Evolutionary conservation across 2,888 invertebrate species (phyloP).

Genomic region (Heliothis peltigera): DNA sequence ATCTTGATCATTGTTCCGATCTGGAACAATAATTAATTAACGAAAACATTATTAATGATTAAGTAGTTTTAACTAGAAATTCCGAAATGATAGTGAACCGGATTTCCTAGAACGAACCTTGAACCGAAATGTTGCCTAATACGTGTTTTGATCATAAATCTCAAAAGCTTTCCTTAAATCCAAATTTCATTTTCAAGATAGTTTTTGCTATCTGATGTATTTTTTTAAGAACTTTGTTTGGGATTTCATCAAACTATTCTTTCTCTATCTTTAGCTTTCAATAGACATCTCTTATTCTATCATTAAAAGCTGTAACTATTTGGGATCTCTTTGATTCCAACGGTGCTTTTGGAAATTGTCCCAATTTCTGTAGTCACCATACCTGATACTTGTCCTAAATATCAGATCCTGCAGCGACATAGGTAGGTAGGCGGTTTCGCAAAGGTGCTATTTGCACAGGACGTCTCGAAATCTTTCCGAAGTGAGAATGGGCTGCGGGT

Average conservation of each 20-base stretch:
- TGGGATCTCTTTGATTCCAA: no score
- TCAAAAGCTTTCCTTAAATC: background rate
- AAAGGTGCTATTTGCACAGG: constrained; percentile 64
- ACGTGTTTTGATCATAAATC: no score
- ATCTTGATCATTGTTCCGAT: constrained; percentile 45
- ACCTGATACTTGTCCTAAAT: constrained; percentile 5
- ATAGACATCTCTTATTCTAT: no score
- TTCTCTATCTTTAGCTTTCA: no score
- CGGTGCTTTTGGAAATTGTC: no score
- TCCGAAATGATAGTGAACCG: background rate
- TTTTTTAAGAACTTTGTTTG: no score
- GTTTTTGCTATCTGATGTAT: no score
- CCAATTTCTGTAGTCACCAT: background rate
- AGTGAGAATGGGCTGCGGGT: constrained; percentile 72
- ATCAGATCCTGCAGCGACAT: constrained; percentile 2
- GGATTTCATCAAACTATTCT: no score
- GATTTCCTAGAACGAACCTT: background rate
- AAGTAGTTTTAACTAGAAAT: constrained; percentile 4
- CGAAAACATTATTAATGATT: background rate
- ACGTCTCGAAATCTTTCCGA: constrained; percentile 59
- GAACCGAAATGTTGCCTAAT: background rate
- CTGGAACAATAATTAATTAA: constrained; percentile 29
- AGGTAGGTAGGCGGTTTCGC: constrained; percentile 56
- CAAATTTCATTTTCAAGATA: background rate
- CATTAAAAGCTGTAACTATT: no score